These are phyloP conservation scores for Chlamydotis undulata DNA, from an alignment of 2,113 vertebrate genomes.

Conservation along the genomic window DNA sequence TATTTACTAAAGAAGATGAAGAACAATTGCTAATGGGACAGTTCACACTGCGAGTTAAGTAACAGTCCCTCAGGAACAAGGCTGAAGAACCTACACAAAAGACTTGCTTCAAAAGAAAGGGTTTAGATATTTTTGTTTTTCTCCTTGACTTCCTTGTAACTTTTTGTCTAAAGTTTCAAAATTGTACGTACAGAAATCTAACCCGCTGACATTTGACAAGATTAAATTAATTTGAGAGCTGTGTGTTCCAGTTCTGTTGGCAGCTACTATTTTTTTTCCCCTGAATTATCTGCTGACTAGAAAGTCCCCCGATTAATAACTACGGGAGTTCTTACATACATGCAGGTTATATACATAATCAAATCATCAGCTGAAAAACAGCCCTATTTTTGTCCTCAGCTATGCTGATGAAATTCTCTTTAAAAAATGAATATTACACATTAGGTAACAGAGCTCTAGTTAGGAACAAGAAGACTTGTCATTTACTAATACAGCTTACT, in stretches of 20 bases:
- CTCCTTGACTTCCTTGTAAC: not conserved
- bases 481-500: not conserved
- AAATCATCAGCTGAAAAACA: slow-evolving; percentile 1
- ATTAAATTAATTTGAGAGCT: slow-evolving; percentile 27
- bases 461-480: not conserved
- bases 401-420: not conserved
- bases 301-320: slow-evolving; percentile 15
- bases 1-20: not conserved
- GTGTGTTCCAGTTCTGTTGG: slow-evolving; percentile 22
- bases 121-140: not conserved
- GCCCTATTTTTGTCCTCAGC: not conserved
- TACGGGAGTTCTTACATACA: not conserved
- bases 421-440: not conserved
- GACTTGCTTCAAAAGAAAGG: not conserved
- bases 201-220: slow-evolving; percentile 4
- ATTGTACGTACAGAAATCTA: not conserved
- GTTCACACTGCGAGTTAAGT: not conserved
- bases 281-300: not conserved
- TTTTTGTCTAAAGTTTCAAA: not conserved
- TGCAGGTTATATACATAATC: not conserved
- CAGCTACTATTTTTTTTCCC: slow-evolving; percentile 5
- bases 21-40: not conserved
- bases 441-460: not conserved
- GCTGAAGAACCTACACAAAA: not conserved
- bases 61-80: not conserved